Base-by-base conservation (phyloP, 2,113 vertebrate genomes). In the Pimephales promelas region DNA sequence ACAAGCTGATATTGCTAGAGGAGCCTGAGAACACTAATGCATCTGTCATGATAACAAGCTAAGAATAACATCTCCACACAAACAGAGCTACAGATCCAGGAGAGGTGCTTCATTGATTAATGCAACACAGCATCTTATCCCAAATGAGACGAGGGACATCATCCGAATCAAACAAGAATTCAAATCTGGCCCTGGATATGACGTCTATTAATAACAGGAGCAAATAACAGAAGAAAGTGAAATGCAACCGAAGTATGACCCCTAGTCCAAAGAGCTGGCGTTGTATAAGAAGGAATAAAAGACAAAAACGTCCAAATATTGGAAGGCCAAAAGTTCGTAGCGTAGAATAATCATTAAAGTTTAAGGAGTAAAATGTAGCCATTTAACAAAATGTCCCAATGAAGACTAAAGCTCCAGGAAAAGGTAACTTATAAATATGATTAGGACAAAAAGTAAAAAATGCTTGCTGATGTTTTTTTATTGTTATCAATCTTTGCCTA, bases 1-100 rank as follows among this genome's bases (percentile, higher is more conserved):
- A 93, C 92, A 94, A 93, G 93, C 90, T 95, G 94, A 95, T 94
- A 94, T 92, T 93, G 94, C 93, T 94, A 91, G 94, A 94, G 95
- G 92, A 94, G 76, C 49, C 57, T 91, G 92, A 91, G 93, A 95
- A 95, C 95, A 95, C 95, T 96, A 96, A 96, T 95, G 95, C 93
- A 95, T 96, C 95, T 96, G 95, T 96, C 95, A 96, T 90, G 94
- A 96, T 96, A 96, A 97, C 95, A 96, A 96, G 95, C 96, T 96
- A 95, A 95, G 95, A 96, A 96, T 96, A 96, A 96, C 95, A 95
- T 94, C 92, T 93, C 95, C 93, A 95, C 95, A 95, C 94, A 95
- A 96, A 95, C 94, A 88, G 85, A 94, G 94, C 93, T 94, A 92
- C 95, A 94, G 95, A 95, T 95, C 95, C 93, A 95, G 95, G 92